Conservation (phyloP, 2,113 vertebrate genomes). For the Charina bottae region DNA sequence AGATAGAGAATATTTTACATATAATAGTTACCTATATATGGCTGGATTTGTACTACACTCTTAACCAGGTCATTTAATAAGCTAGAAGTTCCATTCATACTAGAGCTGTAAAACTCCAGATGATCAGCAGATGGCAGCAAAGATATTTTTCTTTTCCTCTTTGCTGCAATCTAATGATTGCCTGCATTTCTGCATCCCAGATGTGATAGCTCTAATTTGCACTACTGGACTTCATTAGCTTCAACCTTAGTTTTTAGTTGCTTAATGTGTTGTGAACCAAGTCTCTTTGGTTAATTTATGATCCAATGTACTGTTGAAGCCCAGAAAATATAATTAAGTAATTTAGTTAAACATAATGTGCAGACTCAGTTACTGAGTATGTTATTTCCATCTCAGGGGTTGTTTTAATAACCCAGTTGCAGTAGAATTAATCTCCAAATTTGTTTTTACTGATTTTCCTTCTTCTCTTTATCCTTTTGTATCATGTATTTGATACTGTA, state of each 20-base stretch:
- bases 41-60: background rate
- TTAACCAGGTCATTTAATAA: background rate
- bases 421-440: background rate
- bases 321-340: background rate
- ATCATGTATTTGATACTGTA: background rate
- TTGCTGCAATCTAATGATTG: background rate
- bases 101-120: background rate
- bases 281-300: background rate
- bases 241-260: background rate
- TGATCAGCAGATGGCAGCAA: background rate
- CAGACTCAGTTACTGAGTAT: background rate
- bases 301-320: background rate
- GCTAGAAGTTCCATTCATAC: background rate
- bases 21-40: background rate
- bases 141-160: background rate
- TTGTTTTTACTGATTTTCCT: background rate
- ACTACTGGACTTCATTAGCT: background rate
- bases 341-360: background rate
- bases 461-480: background rate
- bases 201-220: background rate
- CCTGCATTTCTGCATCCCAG: background rate
- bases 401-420: background rate
- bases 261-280: background rate
- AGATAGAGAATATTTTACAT: background rate
- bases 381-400: background rate